Conservation (phyloP, 2,113 vertebrate species). For the Toxotes chatareus region DNA sequence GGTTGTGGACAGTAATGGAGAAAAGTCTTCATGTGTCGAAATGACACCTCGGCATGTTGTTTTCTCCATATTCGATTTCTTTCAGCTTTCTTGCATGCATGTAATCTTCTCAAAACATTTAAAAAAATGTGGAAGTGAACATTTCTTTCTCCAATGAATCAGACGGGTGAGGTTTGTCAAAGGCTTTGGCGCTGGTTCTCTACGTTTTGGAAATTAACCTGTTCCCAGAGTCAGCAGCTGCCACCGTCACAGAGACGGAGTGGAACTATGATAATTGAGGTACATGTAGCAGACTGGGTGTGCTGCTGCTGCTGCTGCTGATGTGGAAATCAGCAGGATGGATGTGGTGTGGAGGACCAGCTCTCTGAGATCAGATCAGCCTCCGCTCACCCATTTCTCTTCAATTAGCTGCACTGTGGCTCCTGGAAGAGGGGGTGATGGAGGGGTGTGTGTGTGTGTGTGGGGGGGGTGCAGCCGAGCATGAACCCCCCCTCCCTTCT, state of each 20-base stretch:
- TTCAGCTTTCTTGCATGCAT: background rate
- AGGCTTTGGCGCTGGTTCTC: background rate
- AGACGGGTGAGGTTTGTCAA: background rate
- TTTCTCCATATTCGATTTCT: background rate
- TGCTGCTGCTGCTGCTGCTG: conserved; percentile 21
- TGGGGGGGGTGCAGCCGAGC: conserved; percentile 57
- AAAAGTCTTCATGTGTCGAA: background rate
- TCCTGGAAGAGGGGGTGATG: conserved; percentile 55
- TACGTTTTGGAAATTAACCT: background rate
- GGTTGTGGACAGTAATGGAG: background rate
- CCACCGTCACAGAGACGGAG: background rate
- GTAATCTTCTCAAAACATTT: background rate
- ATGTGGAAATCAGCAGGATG: conserved; percentile 42
- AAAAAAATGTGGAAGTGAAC: background rate
- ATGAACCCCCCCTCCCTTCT: conserved; percentile 57
- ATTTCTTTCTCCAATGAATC: background rate
- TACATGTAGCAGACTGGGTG: conserved; percentile 11
- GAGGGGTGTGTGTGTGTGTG: background rate
- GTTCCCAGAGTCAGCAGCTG: conserved; percentile 31
- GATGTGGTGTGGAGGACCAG: conserved; percentile 24
- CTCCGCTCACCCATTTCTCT: conserved; percentile 80
- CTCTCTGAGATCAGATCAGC: conserved; percentile 67
- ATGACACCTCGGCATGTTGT: background rate
- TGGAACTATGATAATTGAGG: conserved; percentile 36
- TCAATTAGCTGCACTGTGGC: conserved; percentile 83